Base-by-base conservation (phyloP, 2,888 invertebrate species). In the Heliothis peltigera region DNA sequence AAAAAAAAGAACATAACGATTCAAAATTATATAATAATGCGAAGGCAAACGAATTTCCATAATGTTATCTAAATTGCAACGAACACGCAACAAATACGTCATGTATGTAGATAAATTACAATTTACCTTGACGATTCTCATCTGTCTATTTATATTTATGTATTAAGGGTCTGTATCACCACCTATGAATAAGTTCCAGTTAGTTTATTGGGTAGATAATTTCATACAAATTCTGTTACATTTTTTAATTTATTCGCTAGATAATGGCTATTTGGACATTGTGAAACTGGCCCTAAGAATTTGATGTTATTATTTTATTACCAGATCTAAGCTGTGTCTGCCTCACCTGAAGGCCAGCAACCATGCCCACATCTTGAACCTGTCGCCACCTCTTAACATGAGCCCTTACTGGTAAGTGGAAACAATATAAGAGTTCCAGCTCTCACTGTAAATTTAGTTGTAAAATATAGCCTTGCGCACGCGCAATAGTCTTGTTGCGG, bases 361-460 rank as follows among this genome's bases (percentile, higher is more conserved):
- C 67, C 98, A 99, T 91, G 98, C 98, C 0, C 99, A 99, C 87
- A 98, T 99, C 78, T 95, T 99, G 18, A 99, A 99, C 91, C 95
- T 99, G 55, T 99, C 99, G 22, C 99, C 99, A 2, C 99, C 99
- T 0, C 94, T 99, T 18, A 98, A 97, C 88, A 96, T 99, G 97
- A 96, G 96, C 79, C 96, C 98, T 0, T 95, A 96, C 79, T 99
- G 99, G 99, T 96, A 83, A 89, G 87, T 70, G 46, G 6, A 42
- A 4, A n/a, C 6, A n/a, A n/a, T n/a, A n/a, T n/a, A n/a, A n/a
- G n/a, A n/a, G n/a, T n/a, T n/a, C n/a, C n/a, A n/a, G n/a, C n/a
- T n/a, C n/a, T n/a, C n/a, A n/a, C n/a, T n/a, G n/a, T n/a, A n/a
- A n/a, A n/a, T n/a, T n/a, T n/a, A n/a, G n/a, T n/a, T n/a, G n/a